phyloP scores from a whole-genome alignment of 2,888 invertebrate genomes.

The Apantesis nais region DNA sequence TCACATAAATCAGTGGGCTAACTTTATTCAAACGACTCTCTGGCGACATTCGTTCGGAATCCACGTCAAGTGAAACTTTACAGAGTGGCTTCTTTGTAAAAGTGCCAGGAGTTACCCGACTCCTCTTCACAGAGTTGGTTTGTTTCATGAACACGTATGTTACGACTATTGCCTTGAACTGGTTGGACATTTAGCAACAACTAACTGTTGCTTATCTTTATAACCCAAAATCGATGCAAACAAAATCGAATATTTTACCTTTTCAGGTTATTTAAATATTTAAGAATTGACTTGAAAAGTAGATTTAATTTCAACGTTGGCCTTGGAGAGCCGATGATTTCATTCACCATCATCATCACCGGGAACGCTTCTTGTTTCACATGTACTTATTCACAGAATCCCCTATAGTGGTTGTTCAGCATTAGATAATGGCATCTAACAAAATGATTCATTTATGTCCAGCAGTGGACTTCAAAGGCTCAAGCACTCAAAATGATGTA shows the following conservation, averaged over 20 bases:
- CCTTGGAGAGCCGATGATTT: constrained; percentile 1
- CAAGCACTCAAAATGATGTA: no score
- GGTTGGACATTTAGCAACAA: constrained; percentile 40
- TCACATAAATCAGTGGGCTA: constrained; percentile 81
- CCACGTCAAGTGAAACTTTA: constrained; percentile 77
- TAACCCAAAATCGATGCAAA: constrained; percentile 28
- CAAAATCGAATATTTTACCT: background rate
- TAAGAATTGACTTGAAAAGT: background rate
- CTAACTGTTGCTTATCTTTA: constrained; percentile 42
- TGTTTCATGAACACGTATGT: constrained; percentile 61
- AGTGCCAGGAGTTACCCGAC: constrained; percentile 61
- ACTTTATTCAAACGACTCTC: constrained; percentile 85
- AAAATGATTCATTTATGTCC: no score
- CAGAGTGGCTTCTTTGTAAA: constrained; percentile 70
- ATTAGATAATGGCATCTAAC: no score
- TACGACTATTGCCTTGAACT: constrained; percentile 42
- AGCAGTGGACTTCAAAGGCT: no score
- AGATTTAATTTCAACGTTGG: constrained; percentile 1
- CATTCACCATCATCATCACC: no score
- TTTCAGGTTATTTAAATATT: background rate
- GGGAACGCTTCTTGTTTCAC: background rate
- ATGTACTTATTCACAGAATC: no score
- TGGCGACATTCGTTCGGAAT: constrained; percentile 81
- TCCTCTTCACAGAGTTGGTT: constrained; percentile 52
- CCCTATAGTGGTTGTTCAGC: no score